Evolutionary conservation across 2,797 vertebrate genomes (phyloP).

Genomic region (Prionace glauca): DNA sequence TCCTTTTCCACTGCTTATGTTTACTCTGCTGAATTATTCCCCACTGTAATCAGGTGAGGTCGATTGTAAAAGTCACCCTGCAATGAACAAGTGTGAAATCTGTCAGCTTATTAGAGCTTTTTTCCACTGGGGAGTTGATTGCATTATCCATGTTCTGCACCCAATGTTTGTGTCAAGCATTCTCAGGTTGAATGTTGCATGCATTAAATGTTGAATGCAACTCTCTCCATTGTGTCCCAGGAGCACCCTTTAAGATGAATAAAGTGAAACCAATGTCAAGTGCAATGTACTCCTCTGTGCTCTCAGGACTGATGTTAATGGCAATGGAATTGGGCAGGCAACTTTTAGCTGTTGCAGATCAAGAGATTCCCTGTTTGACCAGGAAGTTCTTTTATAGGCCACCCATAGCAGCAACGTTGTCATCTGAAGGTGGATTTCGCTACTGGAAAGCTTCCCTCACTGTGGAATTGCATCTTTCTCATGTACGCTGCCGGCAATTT

Average conservation of each 20-base stretch:
- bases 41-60: slow-evolving; percentile 67
- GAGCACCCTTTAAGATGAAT: neutral
- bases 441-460: too few relatives aligned
- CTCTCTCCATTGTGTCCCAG: neutral
- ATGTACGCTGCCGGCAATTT: neutral
- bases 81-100: neutral
- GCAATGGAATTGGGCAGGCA: too few relatives aligned
- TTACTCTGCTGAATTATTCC: slow-evolving; percentile 76
- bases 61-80: neutral
- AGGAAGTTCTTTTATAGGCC: too few relatives aligned
- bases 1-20: slow-evolving; percentile 65
- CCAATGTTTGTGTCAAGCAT: neutral
- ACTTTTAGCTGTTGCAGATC: too few relatives aligned
- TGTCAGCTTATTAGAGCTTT: neutral
- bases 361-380: too few relatives aligned
- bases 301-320: too few relatives aligned
- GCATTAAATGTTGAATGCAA: neutral
- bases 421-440: too few relatives aligned
- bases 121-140: neutral
- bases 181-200: neutral
- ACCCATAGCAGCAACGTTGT: too few relatives aligned
- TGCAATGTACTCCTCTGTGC: too few relatives aligned
- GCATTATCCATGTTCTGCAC: neutral
- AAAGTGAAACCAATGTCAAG: too few relatives aligned
- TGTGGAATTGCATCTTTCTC: neutral